Percentiles rank a stretch among this genome's conserved stretches.
phyloP scores from a whole-genome alignment of 2,113 vertebrate species.

The Bos javanicus region DNA sequence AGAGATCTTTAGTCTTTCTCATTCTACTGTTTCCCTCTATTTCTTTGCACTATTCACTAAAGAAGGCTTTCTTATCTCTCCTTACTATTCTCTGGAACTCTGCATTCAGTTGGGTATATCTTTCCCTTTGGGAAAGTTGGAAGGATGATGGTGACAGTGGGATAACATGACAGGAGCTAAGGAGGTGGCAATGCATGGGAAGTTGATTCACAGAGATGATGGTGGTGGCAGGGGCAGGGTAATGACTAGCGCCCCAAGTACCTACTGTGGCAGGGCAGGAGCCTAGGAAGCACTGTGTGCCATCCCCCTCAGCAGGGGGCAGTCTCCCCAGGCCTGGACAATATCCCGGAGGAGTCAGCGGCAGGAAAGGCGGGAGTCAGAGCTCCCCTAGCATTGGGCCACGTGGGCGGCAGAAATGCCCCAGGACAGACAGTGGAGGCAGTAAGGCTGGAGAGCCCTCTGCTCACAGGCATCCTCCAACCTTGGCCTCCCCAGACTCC shows the following conservation, averaged over 20 bases:
- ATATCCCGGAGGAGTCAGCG: neutral
- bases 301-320: neutral
- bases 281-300: neutral
- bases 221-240: neutral
- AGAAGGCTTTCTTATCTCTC: neutral
- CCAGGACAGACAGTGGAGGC: neutral
- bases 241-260: neutral
- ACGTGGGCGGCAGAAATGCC: neutral
- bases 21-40: neutral
- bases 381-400: neutral
- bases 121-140: neutral
- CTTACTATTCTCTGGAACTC: neutral
- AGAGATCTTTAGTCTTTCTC: neutral
- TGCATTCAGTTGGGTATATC: neutral
- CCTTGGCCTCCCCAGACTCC: neutral
- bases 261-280: neutral
- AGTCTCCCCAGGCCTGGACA: neutral
- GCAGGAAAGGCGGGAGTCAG: neutral
- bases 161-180: neutral
- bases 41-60: neutral
- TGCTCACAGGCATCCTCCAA: neutral
- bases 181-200: neutral
- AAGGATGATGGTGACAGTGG: neutral
- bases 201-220: neutral
- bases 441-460: neutral